Conservation (phyloP, 2,888 invertebrate species). For the Liopterus haemorrhoidalis region DNA sequence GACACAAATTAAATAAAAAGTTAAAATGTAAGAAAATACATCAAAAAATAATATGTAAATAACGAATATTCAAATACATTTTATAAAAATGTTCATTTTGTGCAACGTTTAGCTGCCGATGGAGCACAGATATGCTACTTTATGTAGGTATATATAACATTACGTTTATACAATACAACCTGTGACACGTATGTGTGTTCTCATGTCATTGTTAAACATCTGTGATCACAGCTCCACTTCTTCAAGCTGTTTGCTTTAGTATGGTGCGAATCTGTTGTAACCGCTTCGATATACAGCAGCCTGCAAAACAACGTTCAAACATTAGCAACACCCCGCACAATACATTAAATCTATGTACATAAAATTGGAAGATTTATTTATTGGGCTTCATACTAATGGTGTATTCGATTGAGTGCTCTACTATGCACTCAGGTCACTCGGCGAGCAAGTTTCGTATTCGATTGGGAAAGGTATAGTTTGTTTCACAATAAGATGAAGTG, state of each 20-base stretch:
- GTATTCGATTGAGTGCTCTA: too few species aligned
- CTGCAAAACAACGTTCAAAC: constrained; percentile 57
- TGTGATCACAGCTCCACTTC: constrained; percentile 25
- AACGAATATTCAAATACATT: constrained; percentile 11
- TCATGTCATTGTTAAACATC: constrained; percentile 3
- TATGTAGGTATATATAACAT: not conserved
- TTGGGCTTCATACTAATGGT: too few species aligned
- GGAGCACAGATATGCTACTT: constrained; percentile 21
- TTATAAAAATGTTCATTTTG: constrained; percentile 21
- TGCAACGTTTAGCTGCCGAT: constrained; percentile 23
- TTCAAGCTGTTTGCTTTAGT: constrained; percentile 55
- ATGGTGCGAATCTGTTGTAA: constrained; percentile 92
- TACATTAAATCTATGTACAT: too few species aligned
- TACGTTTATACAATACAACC: constrained; percentile 4
- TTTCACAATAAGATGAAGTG: too few species aligned
- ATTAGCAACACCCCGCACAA: constrained; percentile 23
- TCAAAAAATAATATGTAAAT: constrained; percentile 18
- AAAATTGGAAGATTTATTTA: too few species aligned
- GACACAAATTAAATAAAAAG: constrained; percentile 17
- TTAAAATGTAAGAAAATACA: constrained; percentile 24
- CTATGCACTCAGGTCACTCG: too few species aligned
- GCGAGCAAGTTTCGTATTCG: too few species aligned
- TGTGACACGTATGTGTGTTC: constrained; percentile 4
- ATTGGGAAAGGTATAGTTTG: too few species aligned
- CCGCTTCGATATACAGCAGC: constrained; percentile 90